Evolutionary conservation across 2,888 invertebrate species (phyloP), one percentile per base, ranked within the genome.

Genomic region (Argyresthia goedartella): DNA sequence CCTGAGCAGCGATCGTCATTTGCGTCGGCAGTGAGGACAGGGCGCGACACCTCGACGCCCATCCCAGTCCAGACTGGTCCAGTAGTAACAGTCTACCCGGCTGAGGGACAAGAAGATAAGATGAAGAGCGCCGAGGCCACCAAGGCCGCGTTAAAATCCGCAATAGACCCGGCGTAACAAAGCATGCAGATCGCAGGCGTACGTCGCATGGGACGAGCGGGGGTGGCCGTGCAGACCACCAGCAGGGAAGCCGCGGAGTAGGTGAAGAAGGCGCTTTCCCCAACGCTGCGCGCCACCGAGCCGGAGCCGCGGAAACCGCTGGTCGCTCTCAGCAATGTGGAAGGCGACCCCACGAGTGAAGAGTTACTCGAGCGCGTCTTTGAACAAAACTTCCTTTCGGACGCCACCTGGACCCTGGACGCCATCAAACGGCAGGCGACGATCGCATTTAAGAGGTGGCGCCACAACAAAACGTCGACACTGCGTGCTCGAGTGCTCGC

Each of bases 401-500:
- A 55, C 35, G 8, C 45, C 0, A 44, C 8, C 0, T 52, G 61
- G 59, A 13, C 59, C 0, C 0, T 45, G 0, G 54, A 45, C 0
- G 43, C 9, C 0, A 6, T 59, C 0, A 7, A 15, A 46, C 1
- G 43, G 44, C 36, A 41, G 1, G 7, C 54, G 6, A 15, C 51
- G 36, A 0, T 50, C 2, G 34, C 55, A 1, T n/a, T 55, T 15
- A 45, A 39, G 35, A 15, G 52, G 15, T 0, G 49, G 0, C 1
- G 55, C 34, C 1, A 44, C 8, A 11, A 35, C 2, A n/a, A 15
- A 50, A 10, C 0, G n/a, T 0, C 8, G 8, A 50, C 2, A 49
- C 50, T 43, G 51, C 0, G 45, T 61, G 0, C 46, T 63, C 1
- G 56, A 61, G 16, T 58, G 56, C 16, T 44, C 56, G 0, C 43